A percentile compares a stretch with the other conserved stretches of the same genome.
phyloP scores from a whole-genome alignment of 2,113 vertebrate genomes.

The Cromileptes altivelis region DNA sequence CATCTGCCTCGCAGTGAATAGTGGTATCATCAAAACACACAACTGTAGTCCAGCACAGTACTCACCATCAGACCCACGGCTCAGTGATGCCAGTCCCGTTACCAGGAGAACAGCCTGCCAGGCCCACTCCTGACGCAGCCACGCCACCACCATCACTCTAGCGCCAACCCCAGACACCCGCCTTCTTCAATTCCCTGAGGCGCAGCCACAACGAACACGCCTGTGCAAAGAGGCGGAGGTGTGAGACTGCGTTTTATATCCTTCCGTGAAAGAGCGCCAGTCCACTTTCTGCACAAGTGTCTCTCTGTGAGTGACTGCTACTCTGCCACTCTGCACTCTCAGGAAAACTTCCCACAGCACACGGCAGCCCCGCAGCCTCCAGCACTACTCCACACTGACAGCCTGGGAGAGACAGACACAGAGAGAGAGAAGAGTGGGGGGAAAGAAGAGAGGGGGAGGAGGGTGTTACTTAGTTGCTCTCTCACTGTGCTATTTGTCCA shows the following conservation, averaged over 20 bases:
- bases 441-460: constrained; percentile 47
- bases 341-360: constrained; percentile 71
- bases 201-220: constrained; percentile 54
- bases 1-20: not conserved
- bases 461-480: constrained; percentile 79
- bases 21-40: constrained; percentile 15
- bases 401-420: constrained; percentile 82
- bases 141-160: constrained; percentile 62
- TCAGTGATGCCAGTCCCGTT: constrained; percentile 78
- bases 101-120: constrained; percentile 78
- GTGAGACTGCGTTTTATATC: constrained; percentile 55
- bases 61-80: constrained; percentile 86
- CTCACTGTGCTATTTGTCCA: constrained; percentile 74
- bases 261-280: constrained; percentile 27
- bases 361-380: constrained; percentile 69
- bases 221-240: constrained; percentile 33
- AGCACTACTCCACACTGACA: constrained; percentile 81
- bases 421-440: constrained; percentile 43
- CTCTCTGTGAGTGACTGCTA: constrained; percentile 57
- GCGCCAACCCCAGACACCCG: constrained; percentile 24
- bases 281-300: constrained; percentile 40
- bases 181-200: constrained; percentile 70
- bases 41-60: constrained; percentile 26
- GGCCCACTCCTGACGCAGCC: constrained; percentile 60
- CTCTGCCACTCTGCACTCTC: constrained; percentile 49